Evolutionary conservation across 2,888 invertebrate genomes (phyloP), one percentile per base, ranked within the genome.

Genomic region (Euclidia mi): DNA sequence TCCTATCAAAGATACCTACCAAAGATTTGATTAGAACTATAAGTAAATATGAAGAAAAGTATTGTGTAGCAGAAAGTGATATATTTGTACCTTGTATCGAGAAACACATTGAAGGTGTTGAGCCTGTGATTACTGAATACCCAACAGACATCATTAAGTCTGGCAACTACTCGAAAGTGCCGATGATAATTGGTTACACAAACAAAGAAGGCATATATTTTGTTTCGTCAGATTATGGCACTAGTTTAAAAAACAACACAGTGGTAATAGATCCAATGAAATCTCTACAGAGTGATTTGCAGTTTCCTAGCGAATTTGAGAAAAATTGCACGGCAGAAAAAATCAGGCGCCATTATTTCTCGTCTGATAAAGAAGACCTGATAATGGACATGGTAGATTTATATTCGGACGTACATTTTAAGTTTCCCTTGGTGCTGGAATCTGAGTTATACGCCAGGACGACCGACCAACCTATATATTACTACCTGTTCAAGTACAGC

Each of bases 151-250:
- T 91, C 3, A 88, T 94, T 11, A 71, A 64, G 35, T 81, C 90
- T 0, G 89, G 91, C 0, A 90, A 93, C 53, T 94, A 92, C 46
- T 88, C 86, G 0, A 92, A 92, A 76, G 79, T 94, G 3, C 94
- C 94, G 0, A 90, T 94, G 89, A 92, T 94, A 28, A 89, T 94
- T 12, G 94, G 94, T 0, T 88, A 84, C 47, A 94, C 91, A 11
- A 88, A 92, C 58, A 88, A 85, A 15, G 94, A 94, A 79, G 94
- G 94, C 0, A 87, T 92, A 37, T 91, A 86, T 58, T 94, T 93
- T 46, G 90, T 88, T 0, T 76, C 85, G 71, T 81, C 85, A 63
- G 89, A 92, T 64, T 91, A 87, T 56, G 93, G 94, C 0, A 87
- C 65, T 0, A 88, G 81, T 50, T 58, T 92, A 9, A 84, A 78